A percentile compares a stretch with the other conserved stretches of the same genome.
phyloP scores from a whole-genome alignment of 1,140 invertebrate genomes.

The Drosophila prosaltans region DNA sequence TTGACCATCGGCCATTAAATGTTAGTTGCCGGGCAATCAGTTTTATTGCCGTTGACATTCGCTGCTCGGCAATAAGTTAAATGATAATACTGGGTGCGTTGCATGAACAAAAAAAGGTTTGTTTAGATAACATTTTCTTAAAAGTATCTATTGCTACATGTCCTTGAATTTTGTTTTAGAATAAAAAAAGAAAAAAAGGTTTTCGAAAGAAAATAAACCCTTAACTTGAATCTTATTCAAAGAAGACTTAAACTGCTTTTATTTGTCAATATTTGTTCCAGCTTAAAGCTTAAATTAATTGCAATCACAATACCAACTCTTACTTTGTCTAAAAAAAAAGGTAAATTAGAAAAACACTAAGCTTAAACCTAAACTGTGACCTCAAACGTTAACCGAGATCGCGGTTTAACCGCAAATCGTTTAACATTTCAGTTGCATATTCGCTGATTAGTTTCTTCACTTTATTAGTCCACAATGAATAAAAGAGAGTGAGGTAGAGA shows the following conservation, averaged over 20 bases:
- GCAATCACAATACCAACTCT: too few species aligned
- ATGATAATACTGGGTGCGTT: background rate
- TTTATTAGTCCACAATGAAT: background rate
- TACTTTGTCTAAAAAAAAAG: too few species aligned
- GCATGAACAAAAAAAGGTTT: background rate
- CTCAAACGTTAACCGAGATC: background rate
- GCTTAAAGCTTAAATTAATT: too few species aligned
- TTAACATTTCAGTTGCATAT: background rate
- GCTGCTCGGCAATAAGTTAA: background rate
- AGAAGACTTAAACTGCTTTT: too few species aligned
- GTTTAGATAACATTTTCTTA: background rate
- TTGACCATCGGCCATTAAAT: constrained; percentile 16
- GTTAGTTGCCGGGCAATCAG: constrained; percentile 16
- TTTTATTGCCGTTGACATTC: constrained; percentile 13
- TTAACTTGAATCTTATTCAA: too few species aligned
- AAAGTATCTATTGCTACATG: background rate
- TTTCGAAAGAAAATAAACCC: too few species aligned
- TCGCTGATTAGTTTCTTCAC: background rate
- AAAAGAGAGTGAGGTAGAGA: too few species aligned
- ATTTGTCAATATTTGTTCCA: too few species aligned
- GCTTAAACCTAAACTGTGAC: background rate
- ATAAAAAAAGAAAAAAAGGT: too few species aligned
- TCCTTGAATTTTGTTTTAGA: background rate
- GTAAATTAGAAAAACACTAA: background rate
- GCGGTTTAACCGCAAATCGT: constrained; percentile 1